Percentiles rank a stretch among this genome's conserved stretches.
phyloP scores from a whole-genome alignment of 2,797 vertebrate species.

The Pseudomugil tenellus region DNA sequence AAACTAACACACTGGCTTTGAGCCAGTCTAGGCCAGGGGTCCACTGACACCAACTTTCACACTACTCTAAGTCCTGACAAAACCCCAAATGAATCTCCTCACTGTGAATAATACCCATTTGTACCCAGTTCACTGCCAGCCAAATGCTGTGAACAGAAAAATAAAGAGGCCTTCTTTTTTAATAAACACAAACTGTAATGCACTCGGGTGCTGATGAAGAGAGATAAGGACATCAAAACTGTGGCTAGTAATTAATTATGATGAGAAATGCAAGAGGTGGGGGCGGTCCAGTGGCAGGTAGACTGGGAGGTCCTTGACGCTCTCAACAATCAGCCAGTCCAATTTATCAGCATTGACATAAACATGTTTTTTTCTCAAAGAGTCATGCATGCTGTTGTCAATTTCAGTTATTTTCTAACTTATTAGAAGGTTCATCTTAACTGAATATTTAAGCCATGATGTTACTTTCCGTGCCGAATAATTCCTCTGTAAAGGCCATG shows the following conservation, averaged over 20 bases:
- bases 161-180: slow-evolving; percentile 56
- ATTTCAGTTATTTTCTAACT: not conserved
- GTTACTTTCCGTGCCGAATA: too few species aligned
- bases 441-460: too few species aligned
- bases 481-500: too few species aligned
- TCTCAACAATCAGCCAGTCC: too few species aligned
- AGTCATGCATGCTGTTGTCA: not conserved
- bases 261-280: not conserved
- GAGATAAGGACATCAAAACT: slow-evolving; percentile 7
- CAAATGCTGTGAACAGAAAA: slow-evolving; percentile 51
- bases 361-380: not conserved
- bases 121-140: slow-evolving; percentile 91
- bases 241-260: not conserved
- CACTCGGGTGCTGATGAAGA: slow-evolving; percentile 13
- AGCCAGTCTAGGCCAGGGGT: slow-evolving; percentile 88
- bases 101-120: slow-evolving; percentile 94
- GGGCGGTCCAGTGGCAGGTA: too few species aligned
- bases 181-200: slow-evolving; percentile 43
- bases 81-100: slow-evolving; percentile 88
- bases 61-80: slow-evolving; percentile 88
- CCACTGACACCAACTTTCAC: slow-evolving; percentile 88
- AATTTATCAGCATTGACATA: too few species aligned
- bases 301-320: too few species aligned
- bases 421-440: too few species aligned
- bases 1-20: slow-evolving; percentile 96